phyloP scores from a whole-genome alignment of 2,888 invertebrate species.

The Capitulum mitella region DNA sequence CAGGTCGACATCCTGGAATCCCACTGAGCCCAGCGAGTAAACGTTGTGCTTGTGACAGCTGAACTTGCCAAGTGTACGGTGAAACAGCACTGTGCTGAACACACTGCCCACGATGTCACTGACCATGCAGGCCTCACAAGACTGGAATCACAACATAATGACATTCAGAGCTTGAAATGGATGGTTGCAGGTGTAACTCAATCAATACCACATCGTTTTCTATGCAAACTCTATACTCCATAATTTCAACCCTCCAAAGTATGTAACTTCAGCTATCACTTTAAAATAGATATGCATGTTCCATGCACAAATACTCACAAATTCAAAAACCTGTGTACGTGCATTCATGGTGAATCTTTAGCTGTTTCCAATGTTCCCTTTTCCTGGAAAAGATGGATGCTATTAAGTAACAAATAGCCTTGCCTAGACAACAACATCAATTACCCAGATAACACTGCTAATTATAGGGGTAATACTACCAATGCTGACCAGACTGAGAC shows the following conservation, averaged over 20 bases:
- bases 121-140: slow-evolving; percentile 21
- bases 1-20: slow-evolving; percentile 94
- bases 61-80: slow-evolving; percentile 86
- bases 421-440: no score
- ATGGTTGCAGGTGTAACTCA: no score
- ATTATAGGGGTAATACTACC: no score
- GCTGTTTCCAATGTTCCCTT: neutral
- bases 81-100: slow-evolving; percentile 85
- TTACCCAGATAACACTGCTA: no score
- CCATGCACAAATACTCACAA: neutral
- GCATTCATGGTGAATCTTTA: slow-evolving; percentile 32
- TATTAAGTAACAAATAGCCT: no score
- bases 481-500: no score
- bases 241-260: neutral
- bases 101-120: slow-evolving; percentile 41
- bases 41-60: slow-evolving; percentile 87
- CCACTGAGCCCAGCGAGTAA: slow-evolving; percentile 92
- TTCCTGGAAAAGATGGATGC: neutral
- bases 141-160: no score
- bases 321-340: slow-evolving; percentile 31
- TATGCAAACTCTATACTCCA: neutral
- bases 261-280: neutral
- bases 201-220: neutral
- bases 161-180: no score
- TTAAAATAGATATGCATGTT: neutral